Conservation (phyloP, 2,888 invertebrate species). For the Cataglyphis altisquamis region DNA sequence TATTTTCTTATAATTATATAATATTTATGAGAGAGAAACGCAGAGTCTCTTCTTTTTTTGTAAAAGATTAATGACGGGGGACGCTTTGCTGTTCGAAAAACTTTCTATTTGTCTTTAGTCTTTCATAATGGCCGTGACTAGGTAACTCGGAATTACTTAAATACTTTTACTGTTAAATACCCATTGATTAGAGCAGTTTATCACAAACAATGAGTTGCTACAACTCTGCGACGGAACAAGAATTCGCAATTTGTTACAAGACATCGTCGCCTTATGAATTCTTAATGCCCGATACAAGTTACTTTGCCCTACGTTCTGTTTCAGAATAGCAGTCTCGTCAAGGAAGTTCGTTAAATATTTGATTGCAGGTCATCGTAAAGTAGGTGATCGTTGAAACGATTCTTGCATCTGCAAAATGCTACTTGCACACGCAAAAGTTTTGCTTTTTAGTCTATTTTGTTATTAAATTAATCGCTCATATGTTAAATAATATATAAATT, state of each 20-base stretch:
- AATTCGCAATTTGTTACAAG: background rate
- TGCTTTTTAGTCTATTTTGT: background rate
- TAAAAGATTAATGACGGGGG: no score
- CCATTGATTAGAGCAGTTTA: background rate
- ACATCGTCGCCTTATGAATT: background rate
- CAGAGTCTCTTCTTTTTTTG: background rate
- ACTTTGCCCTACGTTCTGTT: background rate
- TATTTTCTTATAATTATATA: background rate
- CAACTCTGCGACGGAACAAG: background rate
- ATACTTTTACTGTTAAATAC: background rate
- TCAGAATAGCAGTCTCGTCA: constrained; percentile 1
- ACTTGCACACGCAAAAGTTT: background rate
- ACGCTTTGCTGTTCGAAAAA: background rate
- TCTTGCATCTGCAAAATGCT: background rate
- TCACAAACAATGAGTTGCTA: background rate
- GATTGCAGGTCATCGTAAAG: constrained; percentile 8
- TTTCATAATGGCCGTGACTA: constrained; percentile 2
- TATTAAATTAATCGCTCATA: background rate
- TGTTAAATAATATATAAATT: background rate
- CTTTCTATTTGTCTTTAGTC: background rate
- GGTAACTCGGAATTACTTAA: background rate
- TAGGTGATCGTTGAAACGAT: background rate
- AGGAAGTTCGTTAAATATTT: constrained; percentile 12
- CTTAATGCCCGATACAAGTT: background rate
- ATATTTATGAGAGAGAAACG: background rate